Base-by-base conservation (phyloP, 30 jellyfish, hydroid and myxozoan genomes). In the Chrysaora quinquecirrha region DNA sequence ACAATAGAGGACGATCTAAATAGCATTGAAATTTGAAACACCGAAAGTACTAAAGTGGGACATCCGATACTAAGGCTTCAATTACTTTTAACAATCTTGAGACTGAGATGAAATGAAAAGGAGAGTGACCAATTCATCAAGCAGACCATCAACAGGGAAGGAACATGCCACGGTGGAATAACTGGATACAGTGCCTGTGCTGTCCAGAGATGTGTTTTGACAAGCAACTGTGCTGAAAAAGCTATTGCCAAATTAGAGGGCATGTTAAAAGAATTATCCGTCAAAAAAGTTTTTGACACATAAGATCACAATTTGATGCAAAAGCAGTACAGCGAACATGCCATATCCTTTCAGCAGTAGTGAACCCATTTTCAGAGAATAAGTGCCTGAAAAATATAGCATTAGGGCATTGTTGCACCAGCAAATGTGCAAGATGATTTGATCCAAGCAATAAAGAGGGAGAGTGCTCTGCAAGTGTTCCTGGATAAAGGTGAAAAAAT, bases 171-270 rank as follows among this genome's bases (percentile, higher is more conserved):
- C n/a, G n/a, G n/a, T n/a, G n/a, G n/a, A n/a, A n/a, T n/a, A n/a
- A n/a, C n/a, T n/a, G n/a, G n/a, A n/a, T n/a, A n/a, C n/a, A n/a
- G n/a, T n/a, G n/a, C n/a, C n/a, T n/a, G n/a, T n/a, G n/a, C n/a
- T n/a, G n/a, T n/a, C n/a, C n/a, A n/a, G n/a, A n/a, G n/a, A n/a
- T n/a, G n/a, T n/a, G n/a, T 65, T 7, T 62, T 65, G 9, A 65
- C 78, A 7, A 65, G 78, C 78, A 63, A 65, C 27, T 65, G 54
- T 30, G 61, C 27, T 21, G 54, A 63, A 65, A 65, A 65, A 65
- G 28, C 48, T 10, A 65, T 30, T 3, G 10, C 9, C 21, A 24
- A 65, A 65, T 3, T 65, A 10, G 78, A 65, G 21, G 21, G 27
- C 48, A 24, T 30, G 21, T 3, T 65, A 7, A 28, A 30, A 9